Evolutionary conservation across 2,113 vertebrate species (phyloP), one percentile per base, ranked within the genome.

Genomic region (Varanus komodoensis): DNA sequence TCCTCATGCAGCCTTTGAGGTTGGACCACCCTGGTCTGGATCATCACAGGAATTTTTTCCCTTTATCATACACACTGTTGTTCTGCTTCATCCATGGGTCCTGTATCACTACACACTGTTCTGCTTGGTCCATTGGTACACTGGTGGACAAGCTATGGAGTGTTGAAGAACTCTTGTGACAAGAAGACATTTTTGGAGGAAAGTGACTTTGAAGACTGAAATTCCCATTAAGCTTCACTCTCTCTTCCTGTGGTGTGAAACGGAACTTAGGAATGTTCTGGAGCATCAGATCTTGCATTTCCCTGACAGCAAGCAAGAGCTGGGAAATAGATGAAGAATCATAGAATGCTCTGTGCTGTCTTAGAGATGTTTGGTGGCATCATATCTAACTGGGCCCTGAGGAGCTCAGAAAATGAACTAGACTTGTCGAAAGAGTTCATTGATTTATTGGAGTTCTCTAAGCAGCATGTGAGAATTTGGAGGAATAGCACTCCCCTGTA

Each of bases 351-450:
- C 19, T 17, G 52, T 82, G 34, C 9, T 25, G 52, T 27, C n/a
- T 6, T 77, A 77, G 44, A 67, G 17, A 4, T 23, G 34, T 82
- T 82, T 73, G 2, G 44, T n/a, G 44, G 44, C 27, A 25, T 54
- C 54, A 54, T 54, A 44, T 89, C 74, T 79, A 57, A 50, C 12
- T 71, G 32, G 61, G 48, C 61, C 83, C 83, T 86, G 44, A 83
- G 88, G 89, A 89, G 81, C 71, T 89, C n/a, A 8, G 92, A 89
- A 87, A 95, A 95, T 95, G 93, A 94, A 94, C 92, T 95, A 57
- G 82, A 77, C 17, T 5, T 95, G 95, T 93, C 93, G 92, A 87
- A 82, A 94, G 91, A 96, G 89, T 90, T 93, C 91, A 94, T 84
- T 94, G 94, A 96, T 95, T 95, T 93, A 74, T 89, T 94, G 75